Evolutionary conservation across 2,797 vertebrate species (phyloP), one percentile per base, ranked within the genome.

Genomic region (Gallirallus australis): DNA sequence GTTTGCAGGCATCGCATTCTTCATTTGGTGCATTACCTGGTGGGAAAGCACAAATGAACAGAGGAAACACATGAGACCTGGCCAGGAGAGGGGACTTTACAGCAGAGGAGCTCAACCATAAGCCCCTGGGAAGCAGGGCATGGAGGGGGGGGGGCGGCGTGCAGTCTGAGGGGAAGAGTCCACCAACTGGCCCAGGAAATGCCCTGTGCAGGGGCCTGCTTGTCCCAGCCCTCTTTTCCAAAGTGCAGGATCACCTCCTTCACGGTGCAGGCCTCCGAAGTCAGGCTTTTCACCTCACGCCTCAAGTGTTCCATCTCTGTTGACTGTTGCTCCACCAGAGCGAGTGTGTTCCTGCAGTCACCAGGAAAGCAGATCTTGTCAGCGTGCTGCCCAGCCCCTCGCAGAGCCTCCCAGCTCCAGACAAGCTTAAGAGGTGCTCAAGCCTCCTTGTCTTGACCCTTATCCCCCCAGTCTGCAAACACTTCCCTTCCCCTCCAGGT

Each of bases 191-290:
- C 17, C 65, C 65, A 18, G 28, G 45, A 53, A 53, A 37, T 6
- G 50, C 50, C 24, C n/a, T 40, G 20, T 48, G 25, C 2, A 2
- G 37, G 37, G 31, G n/a, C 25, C 15, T 79, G 76, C 60, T 42
- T 7, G 2, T 35, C 42, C 27, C 42, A 37, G 42, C 20, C 42
- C 53, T 57, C 52, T n/a, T 80, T 39, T 53, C 42, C 33, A 17
- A 11, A 68, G 40, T 14, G 42, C 33, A 39, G 23, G 17, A 21
- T 80, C 53, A 57, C 63, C 63, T 80, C 23, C n/a, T 17, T 31
- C 63, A 25, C 1, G 16, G 16, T 1, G 23, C 6, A 2, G 2
- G n/a, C 21, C 33, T 27, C 40, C 21, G 11, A 21, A 39, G 33
- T 28, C 53, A 80, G 42, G 33, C 11, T 5, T 3, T 2, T 3